These are phyloP conservation scores for Zygothrica quintamaculata DNA, from an alignment of 2,888 invertebrate species.

Conservation along the genomic window DNA sequence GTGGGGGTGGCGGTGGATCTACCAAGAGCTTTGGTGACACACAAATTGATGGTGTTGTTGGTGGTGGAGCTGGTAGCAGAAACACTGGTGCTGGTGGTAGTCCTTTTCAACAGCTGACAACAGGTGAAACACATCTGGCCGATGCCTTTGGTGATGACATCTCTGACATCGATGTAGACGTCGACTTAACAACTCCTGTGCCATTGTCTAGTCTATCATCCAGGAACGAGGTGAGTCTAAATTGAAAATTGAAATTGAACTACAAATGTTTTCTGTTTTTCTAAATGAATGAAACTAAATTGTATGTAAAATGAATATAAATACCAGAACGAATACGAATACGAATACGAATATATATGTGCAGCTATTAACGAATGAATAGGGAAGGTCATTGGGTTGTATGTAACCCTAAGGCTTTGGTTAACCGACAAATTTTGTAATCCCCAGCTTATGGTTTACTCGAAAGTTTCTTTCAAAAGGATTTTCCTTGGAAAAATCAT, in stretches of 20 bases:
- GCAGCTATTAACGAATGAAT: not conserved
- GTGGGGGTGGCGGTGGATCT: no score
- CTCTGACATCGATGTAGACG: slow-evolving; percentile 92
- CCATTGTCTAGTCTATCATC: slow-evolving; percentile 85
- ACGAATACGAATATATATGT: not conserved
- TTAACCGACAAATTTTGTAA: slow-evolving; percentile 2
- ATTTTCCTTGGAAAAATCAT: no score
- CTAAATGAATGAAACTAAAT: no score
- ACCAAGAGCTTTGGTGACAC: slow-evolving; percentile 58
- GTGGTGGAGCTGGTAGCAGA: slow-evolving; percentile 48
- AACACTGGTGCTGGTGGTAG: slow-evolving; percentile 50
- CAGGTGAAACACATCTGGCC: slow-evolving; percentile 90
- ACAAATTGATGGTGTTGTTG: slow-evolving; percentile 31
- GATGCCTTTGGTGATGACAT: slow-evolving; percentile 93
- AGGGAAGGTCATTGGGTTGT: not conserved
- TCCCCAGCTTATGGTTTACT: not conserved
- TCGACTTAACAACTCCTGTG: slow-evolving; percentile 88
- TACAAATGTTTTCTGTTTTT: no score
- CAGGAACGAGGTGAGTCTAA: slow-evolving; percentile 82
- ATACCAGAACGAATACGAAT: slow-evolving; percentile 4
- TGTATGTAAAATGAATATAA: not conserved
- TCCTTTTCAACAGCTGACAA: slow-evolving; percentile 88
- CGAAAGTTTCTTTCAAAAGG: not conserved
- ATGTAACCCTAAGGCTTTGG: not conserved
- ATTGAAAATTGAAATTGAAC: slow-evolving; percentile 11